Evolutionary conservation across 2,113 vertebrate species (phyloP), one percentile per base, ranked within the genome.

Genomic region (Neolamprologus brichardi): DNA sequence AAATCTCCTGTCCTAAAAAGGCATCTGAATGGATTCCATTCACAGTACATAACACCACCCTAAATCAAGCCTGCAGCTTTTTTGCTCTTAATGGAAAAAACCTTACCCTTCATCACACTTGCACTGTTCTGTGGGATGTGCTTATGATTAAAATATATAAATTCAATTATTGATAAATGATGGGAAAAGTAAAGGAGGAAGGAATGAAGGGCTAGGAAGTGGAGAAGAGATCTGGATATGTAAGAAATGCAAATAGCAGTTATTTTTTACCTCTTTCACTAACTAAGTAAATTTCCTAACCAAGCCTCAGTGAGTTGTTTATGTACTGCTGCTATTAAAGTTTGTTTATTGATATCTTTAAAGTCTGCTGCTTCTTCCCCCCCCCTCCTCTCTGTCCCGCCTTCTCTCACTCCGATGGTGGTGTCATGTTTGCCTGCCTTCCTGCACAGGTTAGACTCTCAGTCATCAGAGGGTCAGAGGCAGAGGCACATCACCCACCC

Each of bases 391-490:
- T 30, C 20, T 72, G 15, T 64, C 52, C 79, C 67, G 52, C 77
- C 64, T 62, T 8, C 83, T 51, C 80, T 88, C 80, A 15, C 46
- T 80, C 56, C 51, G 44, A 81, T 60, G 84, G 8, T 32, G 91
- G 86, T 94, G 87, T 91, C 89, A 84, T 92, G 89, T 93, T 94
- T 91, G 77, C 75, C 83, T 89, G 60, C 18, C 88, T 92, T 89
- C 62, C 37, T 80, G 78, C 82, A 79, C 89, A 95, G 94, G 93
- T 95, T 93, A 86, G 86, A 91, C 85, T 88, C 89, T 89, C 88
- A 92, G 83, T 92, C 87, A 91, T 70, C 84, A 91, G 88, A 85
- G 91, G 86, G 92, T 92, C 88, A 85, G 72, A 60, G 75, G 79
- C 77, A 87, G 86, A 30, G 60, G 70, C 88, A 53, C 83, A 87